A percentile compares a stretch with the other conserved stretches of the same genome.
Evolutionary conservation across 2,888 invertebrate species (phyloP).

Genomic region (Frankliniella intonsa): DNA sequence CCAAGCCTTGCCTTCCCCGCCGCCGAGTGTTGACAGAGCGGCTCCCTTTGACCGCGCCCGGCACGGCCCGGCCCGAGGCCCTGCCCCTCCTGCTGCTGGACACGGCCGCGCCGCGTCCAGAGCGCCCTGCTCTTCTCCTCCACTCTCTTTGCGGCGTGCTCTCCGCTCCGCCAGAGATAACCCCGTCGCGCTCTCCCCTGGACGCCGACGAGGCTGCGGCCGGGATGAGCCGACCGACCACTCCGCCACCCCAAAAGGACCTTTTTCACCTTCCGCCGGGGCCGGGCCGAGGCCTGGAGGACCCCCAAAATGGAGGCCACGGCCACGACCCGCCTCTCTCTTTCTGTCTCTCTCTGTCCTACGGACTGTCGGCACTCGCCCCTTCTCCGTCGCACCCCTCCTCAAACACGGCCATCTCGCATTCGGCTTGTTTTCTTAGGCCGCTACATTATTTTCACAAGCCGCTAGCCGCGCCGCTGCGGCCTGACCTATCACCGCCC

Average conservation of each 20-base stretch:
- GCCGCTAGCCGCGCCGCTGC: background rate
- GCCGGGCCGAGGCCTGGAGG: background rate
- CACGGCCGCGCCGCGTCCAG: background rate
- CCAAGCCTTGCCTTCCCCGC: background rate
- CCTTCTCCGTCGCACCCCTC: background rate
- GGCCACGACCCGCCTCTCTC: background rate
- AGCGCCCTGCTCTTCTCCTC: background rate
- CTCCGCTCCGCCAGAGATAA: too few species aligned
- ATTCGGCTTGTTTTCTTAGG: background rate
- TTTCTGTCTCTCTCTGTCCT: too few species aligned
- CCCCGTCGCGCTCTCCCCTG: too few species aligned
- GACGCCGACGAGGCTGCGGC: background rate
- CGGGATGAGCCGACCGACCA: background rate
- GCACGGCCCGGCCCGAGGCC: background rate
- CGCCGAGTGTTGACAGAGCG: background rate
- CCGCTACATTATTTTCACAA: conserved; percentile 6
- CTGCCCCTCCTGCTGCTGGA: background rate
- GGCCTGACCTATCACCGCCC: too few species aligned
- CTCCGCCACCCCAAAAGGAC: background rate
- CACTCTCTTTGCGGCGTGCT: too few species aligned
- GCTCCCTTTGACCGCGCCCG: background rate
- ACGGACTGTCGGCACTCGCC: background rate
- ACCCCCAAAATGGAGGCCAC: background rate
- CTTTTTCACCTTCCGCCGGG: background rate
- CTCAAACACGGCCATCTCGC: background rate